Percentiles rank a stretch among this genome's conserved stretches.
These are phyloP conservation scores for Marronus borbonicus DNA, from an alignment of 2,888 invertebrate genomes.

Conservation along the genomic window DNA sequence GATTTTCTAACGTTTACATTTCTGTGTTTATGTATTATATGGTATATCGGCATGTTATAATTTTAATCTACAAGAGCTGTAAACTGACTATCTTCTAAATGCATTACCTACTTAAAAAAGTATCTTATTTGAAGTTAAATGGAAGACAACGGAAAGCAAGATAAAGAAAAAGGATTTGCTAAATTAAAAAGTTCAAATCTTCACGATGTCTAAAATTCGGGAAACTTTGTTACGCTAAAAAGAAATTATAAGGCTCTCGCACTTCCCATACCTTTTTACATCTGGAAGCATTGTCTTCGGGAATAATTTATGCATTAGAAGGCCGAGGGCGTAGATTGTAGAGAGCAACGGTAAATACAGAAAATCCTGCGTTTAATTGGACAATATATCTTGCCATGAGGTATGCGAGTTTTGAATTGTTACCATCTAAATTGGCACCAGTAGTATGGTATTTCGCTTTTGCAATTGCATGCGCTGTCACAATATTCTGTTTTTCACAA, in stretches of 20 bases:
- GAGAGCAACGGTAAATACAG: background rate
- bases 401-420: background rate
- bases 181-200: background rate
- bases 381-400: background rate
- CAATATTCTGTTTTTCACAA: no score
- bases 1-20: no score
- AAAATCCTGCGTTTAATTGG: constrained; percentile 15
- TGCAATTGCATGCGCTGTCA: no score
- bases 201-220: background rate
- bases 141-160: background rate
- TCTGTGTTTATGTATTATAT: no score
- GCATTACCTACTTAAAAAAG: background rate
- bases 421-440: background rate
- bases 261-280: constrained; percentile 12
- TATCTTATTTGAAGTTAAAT: background rate
- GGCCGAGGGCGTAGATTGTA: background rate
- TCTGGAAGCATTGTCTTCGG: background rate
- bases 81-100: background rate
- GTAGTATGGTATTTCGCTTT: no score
- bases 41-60: no score
- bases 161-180: constrained; percentile 2
- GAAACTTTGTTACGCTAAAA: constrained; percentile 13
- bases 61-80: no score
- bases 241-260: constrained; percentile 8
- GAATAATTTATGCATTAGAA: constrained; percentile 24